phyloP scores from a whole-genome alignment of 2,797 vertebrate species.

The Takifugu rubripes region DNA sequence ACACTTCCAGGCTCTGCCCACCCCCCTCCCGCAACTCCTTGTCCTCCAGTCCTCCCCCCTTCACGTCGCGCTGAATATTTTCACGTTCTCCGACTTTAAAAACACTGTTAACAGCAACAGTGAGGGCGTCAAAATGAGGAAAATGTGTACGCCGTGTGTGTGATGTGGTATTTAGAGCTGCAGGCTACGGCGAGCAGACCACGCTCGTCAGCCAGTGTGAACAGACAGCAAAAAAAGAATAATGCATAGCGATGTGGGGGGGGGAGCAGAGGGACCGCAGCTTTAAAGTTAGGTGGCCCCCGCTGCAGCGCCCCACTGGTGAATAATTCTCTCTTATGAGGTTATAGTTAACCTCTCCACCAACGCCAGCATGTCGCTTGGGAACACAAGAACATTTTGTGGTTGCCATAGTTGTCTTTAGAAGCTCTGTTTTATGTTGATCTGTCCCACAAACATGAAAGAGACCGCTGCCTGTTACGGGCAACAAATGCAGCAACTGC shows the following conservation, averaged over 20 bases:
- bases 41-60: constrained; percentile 9
- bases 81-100: constrained; percentile 56
- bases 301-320: constrained; percentile 32
- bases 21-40: not conserved
- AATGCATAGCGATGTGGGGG: constrained; percentile 61
- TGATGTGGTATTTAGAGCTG: constrained; percentile 52
- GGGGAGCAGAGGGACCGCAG: constrained; percentile 13
- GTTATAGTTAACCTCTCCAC: constrained; percentile 29
- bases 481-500: too few relatives aligned
- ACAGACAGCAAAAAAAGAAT: constrained; percentile 58
- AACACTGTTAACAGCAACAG: constrained; percentile 53
- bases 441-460: not conserved
- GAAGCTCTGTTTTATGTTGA: constrained; percentile 1
- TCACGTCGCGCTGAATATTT: constrained; percentile 54
- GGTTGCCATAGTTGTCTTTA: constrained; percentile 25
- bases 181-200: constrained; percentile 42
- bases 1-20: constrained; percentile 6
- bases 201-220: constrained; percentile 46
- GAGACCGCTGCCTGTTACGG: too few relatives aligned
- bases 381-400: constrained; percentile 38
- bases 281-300: constrained; percentile 58
- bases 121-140: constrained; percentile 23
- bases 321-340: constrained; percentile 73
- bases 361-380: constrained; percentile 24
- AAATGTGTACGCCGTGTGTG: constrained; percentile 34